Evolutionary conservation across 1,140 invertebrate species (phyloP), one percentile per base, ranked within the genome.

Genomic region (Drosophila mayri): DNA sequence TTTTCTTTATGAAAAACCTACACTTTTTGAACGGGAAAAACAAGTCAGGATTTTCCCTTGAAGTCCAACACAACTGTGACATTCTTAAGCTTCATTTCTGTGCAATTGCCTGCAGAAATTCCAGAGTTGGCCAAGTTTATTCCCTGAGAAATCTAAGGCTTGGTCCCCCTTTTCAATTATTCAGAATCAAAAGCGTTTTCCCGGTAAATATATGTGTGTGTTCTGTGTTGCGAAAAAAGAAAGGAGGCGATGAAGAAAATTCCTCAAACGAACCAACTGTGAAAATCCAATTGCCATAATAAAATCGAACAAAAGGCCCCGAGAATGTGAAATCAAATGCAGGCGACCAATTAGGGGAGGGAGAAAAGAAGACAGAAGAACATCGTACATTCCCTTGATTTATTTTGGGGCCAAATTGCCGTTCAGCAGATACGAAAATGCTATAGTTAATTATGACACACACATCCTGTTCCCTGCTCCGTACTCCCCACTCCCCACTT

Each of bases 371-470:
- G 16, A 44, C 63, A 32, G 37, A 65, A 47, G 49, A 58, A 59
- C 41, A 61, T 63, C 75, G 74, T 78, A 71, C 63, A 78, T 61
- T 78, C 62, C 75, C n/a, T 35, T 57, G 30, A 77, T 77, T 77
- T 68, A 50, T 77, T 54, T 77, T 22, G 46, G 30, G 38, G 16
- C 25, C 73, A 49, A 75, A 73, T 47, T 68, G 64, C 41, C 37
- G 28, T 47, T 58, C 41, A 58, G 25, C 41, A 71, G 37, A 72
- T 72, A 49, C 65, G 61, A 59, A 50, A 54, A 38, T 38, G 52
- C 35, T 55, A 72, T 58, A 78, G 76, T 88, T 87, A 87, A 87
- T 87, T 87, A 88, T 88, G 84, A 76, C 58, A 41, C 74, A 70
- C 67, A 63, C 38, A 35, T 12, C 11, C 35, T 35, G 35, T 11